Evolutionary conservation across 2,888 invertebrate species (phyloP).

Genomic region (Hylaea fasciaria): DNA sequence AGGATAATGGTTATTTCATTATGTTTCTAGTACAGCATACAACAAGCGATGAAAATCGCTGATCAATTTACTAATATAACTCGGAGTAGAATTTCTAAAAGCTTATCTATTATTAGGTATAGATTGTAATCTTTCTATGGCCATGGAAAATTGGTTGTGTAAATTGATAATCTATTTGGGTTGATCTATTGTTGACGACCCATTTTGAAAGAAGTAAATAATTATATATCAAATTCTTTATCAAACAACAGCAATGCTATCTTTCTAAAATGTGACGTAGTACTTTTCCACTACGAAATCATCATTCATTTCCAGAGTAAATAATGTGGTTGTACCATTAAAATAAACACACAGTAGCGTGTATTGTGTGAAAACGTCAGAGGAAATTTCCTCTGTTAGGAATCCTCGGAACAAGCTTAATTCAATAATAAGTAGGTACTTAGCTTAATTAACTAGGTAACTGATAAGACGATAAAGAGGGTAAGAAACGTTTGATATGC

Average conservation of each 20-base stretch:
- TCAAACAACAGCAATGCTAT: background rate
- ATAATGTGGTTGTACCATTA: background rate
- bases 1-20: too few relatives aligned
- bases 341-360: conserved; percentile 17
- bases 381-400: conserved; percentile 30
- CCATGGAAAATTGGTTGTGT: too few relatives aligned
- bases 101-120: too few relatives aligned
- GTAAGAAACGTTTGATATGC: conserved; percentile 13
- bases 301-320: conserved; percentile 23
- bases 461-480: conserved; percentile 36
- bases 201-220: too few relatives aligned
- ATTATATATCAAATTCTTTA: too few relatives aligned
- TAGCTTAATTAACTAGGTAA: conserved; percentile 7
- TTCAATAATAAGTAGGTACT: conserved; percentile 34
- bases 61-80: too few relatives aligned
- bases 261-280: conserved; percentile 7
- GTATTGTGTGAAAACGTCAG: conserved; percentile 13
- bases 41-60: too few relatives aligned
- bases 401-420: conserved; percentile 6
- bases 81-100: too few relatives aligned
- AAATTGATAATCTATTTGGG: too few relatives aligned
- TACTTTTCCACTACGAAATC: conserved; percentile 26
- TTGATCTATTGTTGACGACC: too few relatives aligned
- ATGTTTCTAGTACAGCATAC: too few relatives aligned
- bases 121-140: too few relatives aligned